These are phyloP conservation scores for Penaeus indicus DNA, from an alignment of 1,140 invertebrate genomes.

Conservation along the genomic window DNA sequence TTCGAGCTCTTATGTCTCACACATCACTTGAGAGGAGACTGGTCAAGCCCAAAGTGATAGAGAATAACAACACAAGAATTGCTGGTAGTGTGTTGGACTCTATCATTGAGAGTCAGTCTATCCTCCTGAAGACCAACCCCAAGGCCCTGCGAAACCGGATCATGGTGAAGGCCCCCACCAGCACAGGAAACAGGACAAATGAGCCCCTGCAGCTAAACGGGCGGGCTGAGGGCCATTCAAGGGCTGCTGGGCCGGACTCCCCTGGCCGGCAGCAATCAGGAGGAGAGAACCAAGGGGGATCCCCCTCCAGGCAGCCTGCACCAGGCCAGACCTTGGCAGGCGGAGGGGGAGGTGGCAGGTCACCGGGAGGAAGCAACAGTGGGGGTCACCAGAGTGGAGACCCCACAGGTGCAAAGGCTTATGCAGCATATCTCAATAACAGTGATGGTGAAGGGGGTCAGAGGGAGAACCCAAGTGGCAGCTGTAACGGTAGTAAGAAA, in stretches of 20 bases:
- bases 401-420: constrained; percentile 43
- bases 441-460: constrained; percentile 48
- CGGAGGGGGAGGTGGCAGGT: constrained; percentile 52
- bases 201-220: constrained; percentile 21
- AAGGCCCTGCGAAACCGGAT: not conserved
- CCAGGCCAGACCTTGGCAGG: constrained; percentile 31
- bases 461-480: constrained; percentile 68
- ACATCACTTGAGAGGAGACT: constrained; percentile 4
- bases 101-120: constrained; percentile 59
- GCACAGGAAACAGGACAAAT: not conserved
- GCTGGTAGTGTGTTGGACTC: constrained; percentile 47
- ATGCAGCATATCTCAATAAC: constrained; percentile 46
- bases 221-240: not conserved
- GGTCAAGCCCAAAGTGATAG: not conserved
- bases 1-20: constrained; percentile 45
- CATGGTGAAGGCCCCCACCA: constrained; percentile 1
- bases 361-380: constrained; percentile 66
- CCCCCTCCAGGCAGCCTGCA: constrained; percentile 18
- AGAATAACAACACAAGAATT: constrained; percentile 9
- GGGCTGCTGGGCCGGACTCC: constrained; percentile 45
- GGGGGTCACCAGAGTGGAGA: constrained; percentile 47
- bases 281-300: constrained; percentile 7
- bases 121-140: constrained; percentile 19
- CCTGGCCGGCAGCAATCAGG: constrained; percentile 44
- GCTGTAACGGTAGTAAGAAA: constrained; percentile 68